Evolutionary conservation across 2,888 invertebrate species (phyloP).

Genomic region (Chalcis sispes): DNA sequence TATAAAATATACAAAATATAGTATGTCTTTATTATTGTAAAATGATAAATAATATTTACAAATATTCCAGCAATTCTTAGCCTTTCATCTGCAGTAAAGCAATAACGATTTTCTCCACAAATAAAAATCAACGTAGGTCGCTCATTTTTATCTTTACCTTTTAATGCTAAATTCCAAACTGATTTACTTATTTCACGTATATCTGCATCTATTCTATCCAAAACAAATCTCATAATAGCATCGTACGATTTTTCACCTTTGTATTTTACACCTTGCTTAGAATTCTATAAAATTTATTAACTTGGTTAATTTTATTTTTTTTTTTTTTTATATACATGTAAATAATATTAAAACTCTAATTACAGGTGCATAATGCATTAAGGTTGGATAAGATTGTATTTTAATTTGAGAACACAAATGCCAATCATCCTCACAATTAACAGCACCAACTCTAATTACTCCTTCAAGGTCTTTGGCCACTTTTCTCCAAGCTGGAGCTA

Average conservation of each 20-base stretch:
- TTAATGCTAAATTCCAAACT: slow-evolving; percentile 62
- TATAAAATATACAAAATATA: slow-evolving; percentile 1
- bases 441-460: slow-evolving; percentile 86
- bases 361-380: slow-evolving; percentile 83
- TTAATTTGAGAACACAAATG: slow-evolving; percentile 85
- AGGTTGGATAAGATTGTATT: slow-evolving; percentile 86
- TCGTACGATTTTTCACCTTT: slow-evolving; percentile 62
- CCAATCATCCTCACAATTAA: slow-evolving; percentile 92
- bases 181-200: slow-evolving; percentile 64
- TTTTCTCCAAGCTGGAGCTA: slow-evolving; percentile 90
- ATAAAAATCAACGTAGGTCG: slow-evolving; percentile 66
- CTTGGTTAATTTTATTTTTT: background rate
- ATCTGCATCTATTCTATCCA: slow-evolving; percentile 65
- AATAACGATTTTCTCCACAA: slow-evolving; percentile 64
- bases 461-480: slow-evolving; percentile 87
- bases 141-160: slow-evolving; percentile 57
- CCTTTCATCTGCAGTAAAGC: slow-evolving; percentile 65
- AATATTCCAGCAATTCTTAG: slow-evolving; percentile 84
- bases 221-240: slow-evolving; percentile 64
- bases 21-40: background rate
- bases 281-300: slow-evolving; percentile 64
- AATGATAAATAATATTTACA: slow-evolving; percentile 77
- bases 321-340: background rate
- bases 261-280: slow-evolving; percentile 64
- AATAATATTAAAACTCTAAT: slow-evolving; percentile 55